Percentiles rank a stretch among this genome's conserved stretches.
phyloP scores from a whole-genome alignment of 2,888 invertebrate genomes.

The Campoplex nolae region DNA sequence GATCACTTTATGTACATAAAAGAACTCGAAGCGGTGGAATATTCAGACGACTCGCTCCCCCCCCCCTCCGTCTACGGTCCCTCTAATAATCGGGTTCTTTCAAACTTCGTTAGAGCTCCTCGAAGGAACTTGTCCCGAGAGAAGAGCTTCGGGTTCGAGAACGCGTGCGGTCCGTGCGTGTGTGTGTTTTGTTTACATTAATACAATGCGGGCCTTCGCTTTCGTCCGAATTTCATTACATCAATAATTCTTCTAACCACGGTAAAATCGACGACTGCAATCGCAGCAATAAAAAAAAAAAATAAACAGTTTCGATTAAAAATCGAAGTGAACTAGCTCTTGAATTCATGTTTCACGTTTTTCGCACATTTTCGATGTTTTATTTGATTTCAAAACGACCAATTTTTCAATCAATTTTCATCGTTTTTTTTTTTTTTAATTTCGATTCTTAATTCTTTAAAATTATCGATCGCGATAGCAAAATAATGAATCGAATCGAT shows the following conservation, averaged over 20 bases:
- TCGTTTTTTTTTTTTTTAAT: no score
- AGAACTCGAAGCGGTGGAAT: not conserved
- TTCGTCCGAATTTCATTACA: not conserved
- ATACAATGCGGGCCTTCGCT: not conserved
- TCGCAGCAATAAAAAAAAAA: not conserved
- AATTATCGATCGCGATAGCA: no score
- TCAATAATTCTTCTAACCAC: not conserved
- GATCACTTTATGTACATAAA: slow-evolving; percentile 8
- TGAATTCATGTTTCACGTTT: not conserved
- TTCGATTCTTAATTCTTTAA: no score
- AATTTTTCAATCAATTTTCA: no score
- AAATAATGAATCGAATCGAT: not conserved
- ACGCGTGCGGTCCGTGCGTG: not conserved
- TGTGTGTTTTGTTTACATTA: not conserved
- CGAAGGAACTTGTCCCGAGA: slow-evolving; percentile 45
- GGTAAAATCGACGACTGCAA: not conserved
- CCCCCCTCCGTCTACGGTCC: slow-evolving; percentile 2
- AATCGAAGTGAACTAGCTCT: not conserved
- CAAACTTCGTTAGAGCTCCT: slow-evolving; percentile 75
- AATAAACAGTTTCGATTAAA: not conserved
- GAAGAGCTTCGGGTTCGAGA: slow-evolving; percentile 3
- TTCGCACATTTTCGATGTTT: no score
- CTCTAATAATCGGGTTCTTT: slow-evolving; percentile 75
- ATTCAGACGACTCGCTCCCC: not conserved
- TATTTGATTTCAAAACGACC: no score